Conservation (phyloP, 2,113 vertebrate species). For the Nycticebus coucang region DNA sequence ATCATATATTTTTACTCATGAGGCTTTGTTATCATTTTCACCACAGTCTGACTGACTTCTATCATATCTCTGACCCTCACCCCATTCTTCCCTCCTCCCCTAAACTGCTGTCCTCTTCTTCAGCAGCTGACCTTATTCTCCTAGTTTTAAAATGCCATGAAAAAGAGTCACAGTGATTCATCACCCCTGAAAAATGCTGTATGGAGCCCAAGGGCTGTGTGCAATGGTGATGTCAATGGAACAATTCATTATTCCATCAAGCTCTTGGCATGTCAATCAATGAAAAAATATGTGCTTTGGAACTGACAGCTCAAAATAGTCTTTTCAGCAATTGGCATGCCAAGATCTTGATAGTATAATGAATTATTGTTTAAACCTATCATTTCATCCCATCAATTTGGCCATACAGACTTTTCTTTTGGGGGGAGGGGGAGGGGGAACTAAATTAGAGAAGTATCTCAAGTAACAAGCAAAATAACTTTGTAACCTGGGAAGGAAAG, state of each 20-base stretch:
- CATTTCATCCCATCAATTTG: constrained; percentile 80
- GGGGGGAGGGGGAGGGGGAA: neutral
- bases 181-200: constrained; percentile 24
- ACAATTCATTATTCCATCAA: constrained; percentile 75
- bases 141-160: neutral
- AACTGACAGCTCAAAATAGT: constrained; percentile 81
- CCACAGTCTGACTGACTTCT: neutral
- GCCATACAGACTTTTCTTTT: constrained; percentile 58
- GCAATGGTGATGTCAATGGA: constrained; percentile 52
- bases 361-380: constrained; percentile 81
- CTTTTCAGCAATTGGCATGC: constrained; percentile 77
- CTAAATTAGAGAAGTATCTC: constrained; percentile 52
- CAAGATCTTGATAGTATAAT: constrained; percentile 74
- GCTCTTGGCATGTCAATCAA: constrained; percentile 66
- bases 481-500: neutral
- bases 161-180: neutral
- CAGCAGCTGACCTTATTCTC: neutral
- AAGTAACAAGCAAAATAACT: constrained; percentile 52
- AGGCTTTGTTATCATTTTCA: neutral
- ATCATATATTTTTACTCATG: neutral
- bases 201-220: neutral
- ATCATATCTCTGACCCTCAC: neutral
- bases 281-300: constrained; percentile 46
- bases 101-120: neutral
- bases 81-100: too few species aligned